Base-by-base conservation (phyloP, 2,888 invertebrate species). In the Brachypalpus laphriformis region DNA sequence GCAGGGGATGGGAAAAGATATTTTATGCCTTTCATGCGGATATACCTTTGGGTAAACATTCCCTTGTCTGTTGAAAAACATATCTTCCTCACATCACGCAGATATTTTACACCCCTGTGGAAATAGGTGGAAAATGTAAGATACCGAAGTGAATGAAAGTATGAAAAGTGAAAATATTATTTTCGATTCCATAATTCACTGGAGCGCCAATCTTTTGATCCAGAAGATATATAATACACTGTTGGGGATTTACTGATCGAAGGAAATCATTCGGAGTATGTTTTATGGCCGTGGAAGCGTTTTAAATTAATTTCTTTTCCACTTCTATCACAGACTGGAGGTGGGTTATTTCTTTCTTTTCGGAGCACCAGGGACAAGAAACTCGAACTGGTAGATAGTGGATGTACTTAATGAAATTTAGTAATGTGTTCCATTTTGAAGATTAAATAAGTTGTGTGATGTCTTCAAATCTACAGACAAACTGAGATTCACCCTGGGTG, bases 181-280 rank as follows among this genome's bases (percentile, higher is more conserved):
- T 51, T 51, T 51, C 51, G 25, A 28, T 14, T 51, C 25, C 2
- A n/a, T 51, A 51, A 28, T 51, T 25, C 47, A 47, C 9, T 20
- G 47, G 11, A 47, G 20, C 51, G 25, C 25, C 51, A 51, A 51
- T 51, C 51, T 51, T 25, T 51, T 51, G 51, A 51, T 51, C 25
- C 28, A 25, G 25, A 28, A 51, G 51, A 51, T 18, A 11, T 47
- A 8, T 2, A 45, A 37, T 37, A 37, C 11, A 37, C n/a, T 37
- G 8, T 1, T 37, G 40, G 14, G 40, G 40, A n/a, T 40, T 14
- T 14, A 14, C 40, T 14, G 40, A 40, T 40, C 40, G 40, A 40
- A 14, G 40, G 14, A 40, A 40, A 40, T 40, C 14, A 40, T 40
- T 40, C 14, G 6, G 1, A 40, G 14, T 40, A 14, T 40, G 40